Percentiles rank a stretch among this genome's conserved stretches.
phyloP scores from a whole-genome alignment of 2,888 invertebrate genomes.

The Athalia circularis region DNA sequence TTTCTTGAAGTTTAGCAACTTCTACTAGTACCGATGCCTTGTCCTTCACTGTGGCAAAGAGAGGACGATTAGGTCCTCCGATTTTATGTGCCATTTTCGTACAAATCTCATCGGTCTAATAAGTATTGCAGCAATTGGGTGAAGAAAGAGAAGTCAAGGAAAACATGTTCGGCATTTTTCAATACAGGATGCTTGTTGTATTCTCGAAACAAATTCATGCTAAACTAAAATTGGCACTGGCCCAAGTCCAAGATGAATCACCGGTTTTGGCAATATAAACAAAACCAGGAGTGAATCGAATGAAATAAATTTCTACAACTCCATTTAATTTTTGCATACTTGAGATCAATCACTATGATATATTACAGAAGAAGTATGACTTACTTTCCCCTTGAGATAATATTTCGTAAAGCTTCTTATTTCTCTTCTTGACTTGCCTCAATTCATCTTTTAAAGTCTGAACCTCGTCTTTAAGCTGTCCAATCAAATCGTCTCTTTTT shows the following conservation, averaged over 20 bases:
- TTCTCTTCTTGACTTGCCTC: conserved; percentile 81
- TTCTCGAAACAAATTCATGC: no score
- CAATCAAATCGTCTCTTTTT: conserved; percentile 79
- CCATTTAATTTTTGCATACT: no score
- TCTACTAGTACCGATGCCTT: conserved; percentile 85
- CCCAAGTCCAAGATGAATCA: background rate
- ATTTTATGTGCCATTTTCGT: background rate
- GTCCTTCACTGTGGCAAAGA: conserved; percentile 82
- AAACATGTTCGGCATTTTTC: no score
- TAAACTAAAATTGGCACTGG: background rate
- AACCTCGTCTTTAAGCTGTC: conserved; percentile 75
- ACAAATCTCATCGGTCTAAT: background rate
- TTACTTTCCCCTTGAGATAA: conserved; percentile 84
- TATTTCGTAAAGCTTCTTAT: conserved; percentile 83
- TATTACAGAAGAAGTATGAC: conserved; percentile 62
- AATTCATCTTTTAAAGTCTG: conserved; percentile 79
- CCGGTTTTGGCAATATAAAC: background rate
- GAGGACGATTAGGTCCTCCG: background rate
- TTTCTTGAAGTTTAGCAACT: conserved; percentile 81
- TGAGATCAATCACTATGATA: no score
- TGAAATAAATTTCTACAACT: background rate
- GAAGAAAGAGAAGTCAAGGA: no score
- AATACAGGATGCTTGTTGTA: no score
- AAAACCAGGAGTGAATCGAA: background rate
- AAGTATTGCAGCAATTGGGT: background rate